Evolutionary conservation across 2,888 invertebrate species (phyloP), one percentile per base, ranked within the genome.

Genomic region (Chloroclystis v-ata): DNA sequence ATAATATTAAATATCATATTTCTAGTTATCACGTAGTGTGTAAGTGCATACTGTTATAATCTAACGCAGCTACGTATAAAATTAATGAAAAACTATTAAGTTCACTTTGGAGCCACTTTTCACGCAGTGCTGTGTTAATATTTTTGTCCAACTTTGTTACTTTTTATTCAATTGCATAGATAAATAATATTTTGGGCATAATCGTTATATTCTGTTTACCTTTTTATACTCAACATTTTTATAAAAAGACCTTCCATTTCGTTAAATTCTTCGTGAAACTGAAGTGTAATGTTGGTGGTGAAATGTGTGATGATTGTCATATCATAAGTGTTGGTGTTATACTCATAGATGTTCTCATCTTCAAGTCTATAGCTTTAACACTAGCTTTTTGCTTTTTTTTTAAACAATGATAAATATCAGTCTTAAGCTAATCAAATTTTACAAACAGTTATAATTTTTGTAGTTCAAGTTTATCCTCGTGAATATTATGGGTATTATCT

Each of bases 41-140:
- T 78, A 78, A 76, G 75, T 63, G 60, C 56, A 71, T 72, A 72
- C 72, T 75, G 72, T 79, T 79, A 75, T 47, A 29, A 32, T 47
- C 60, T 55, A 67, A 62, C 61, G 57, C 39, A 14, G n/a, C 11
- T 32, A 26, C 26, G 6, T 20, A 16, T 26, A 32, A 14, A n/a
- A 33, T 9, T 16, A 16, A 14, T 10, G 32, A 4, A 20, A 4
- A 20, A 20, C 20, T 5, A 4, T 20, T 20, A 2, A 20, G 20
- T 20, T 20, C 2, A 20, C 2, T 20, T 20, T 20, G 2, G 20
- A 20, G 20, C 20, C 30, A 12, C 30, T 4, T 30, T 2, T 9
- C 12, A 1, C 2, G 11, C 8, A 4, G 12, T 13, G 11, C 29
- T 8, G 11, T 13, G 12, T 4, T 30, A 9, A 10, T 13, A 13